Percentiles rank a stretch among this genome's conserved stretches.
phyloP scores from a whole-genome alignment of 2,113 vertebrate species.

The Vanacampus margaritifer region DNA sequence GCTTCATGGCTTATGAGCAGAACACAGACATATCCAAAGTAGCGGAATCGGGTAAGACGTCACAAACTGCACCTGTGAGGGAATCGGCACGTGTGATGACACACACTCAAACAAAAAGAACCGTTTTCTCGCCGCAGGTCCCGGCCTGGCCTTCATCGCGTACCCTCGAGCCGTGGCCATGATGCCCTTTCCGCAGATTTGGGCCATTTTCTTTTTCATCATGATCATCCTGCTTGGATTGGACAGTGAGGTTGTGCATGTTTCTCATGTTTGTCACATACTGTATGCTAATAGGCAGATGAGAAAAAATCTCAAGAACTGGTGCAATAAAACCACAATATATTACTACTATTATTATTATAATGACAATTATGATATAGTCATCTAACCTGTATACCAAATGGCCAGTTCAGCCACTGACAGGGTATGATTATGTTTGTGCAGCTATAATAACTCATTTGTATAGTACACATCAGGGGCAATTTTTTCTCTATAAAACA shows the following conservation, averaged over 20 bases:
- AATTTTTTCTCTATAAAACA: no score
- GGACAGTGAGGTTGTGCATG: conserved; percentile 69
- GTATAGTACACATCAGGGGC: no score
- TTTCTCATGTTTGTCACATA: neutral
- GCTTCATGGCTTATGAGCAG: conserved; percentile 87
- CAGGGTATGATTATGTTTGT: no score
- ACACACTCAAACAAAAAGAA: neutral
- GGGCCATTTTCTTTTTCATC: conserved; percentile 75
- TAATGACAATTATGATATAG: no score
- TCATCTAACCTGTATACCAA: no score
- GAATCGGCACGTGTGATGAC: neutral
- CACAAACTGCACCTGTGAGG: neutral
- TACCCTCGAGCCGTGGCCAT: conserved; percentile 76
- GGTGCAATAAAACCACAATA: no score
- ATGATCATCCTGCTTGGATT: conserved; percentile 78
- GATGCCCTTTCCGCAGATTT: conserved; percentile 78
- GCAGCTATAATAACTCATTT: no score
- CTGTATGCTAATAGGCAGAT: no score
- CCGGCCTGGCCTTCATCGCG: conserved; percentile 76
- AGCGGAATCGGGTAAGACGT: conserved; percentile 80
- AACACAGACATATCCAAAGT: conserved; percentile 81
- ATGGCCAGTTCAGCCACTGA: no score
- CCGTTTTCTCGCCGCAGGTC: conserved; percentile 54
- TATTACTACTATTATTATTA: no score
- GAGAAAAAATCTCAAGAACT: no score